Evolutionary conservation across 2,113 vertebrate species (phyloP).

Genomic region (Apeltes quadracus): DNA sequence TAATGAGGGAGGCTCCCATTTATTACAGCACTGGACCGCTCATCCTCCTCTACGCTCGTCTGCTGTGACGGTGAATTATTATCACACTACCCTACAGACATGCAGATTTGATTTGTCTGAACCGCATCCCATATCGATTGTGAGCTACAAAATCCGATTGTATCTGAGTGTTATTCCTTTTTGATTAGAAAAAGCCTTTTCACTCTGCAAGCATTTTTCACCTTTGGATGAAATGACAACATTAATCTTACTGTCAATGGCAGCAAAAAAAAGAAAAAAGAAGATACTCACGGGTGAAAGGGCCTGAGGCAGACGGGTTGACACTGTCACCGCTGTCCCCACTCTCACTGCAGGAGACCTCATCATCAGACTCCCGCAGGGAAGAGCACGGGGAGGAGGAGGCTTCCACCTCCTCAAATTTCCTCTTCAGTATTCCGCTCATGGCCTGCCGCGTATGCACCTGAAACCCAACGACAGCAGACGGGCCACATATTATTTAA

Average conservation of each 20-base stretch:
- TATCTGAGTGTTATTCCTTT: conserved; percentile 5
- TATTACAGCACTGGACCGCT: conserved; percentile 49
- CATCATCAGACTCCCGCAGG: conserved; percentile 93
- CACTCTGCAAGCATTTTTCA: conserved; percentile 37
- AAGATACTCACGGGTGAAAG: conserved; percentile 90
- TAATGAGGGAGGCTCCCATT: conserved; percentile 62
- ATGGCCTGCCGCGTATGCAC: conserved; percentile 86
- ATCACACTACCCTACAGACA: conserved; percentile 26
- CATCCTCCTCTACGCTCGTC: conserved; percentile 4
- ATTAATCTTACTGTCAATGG: conserved; percentile 50
- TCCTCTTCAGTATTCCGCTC: conserved; percentile 97
- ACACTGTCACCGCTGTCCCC: conserved; percentile 97
- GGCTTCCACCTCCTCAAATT: conserved; percentile 98
- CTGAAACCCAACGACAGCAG: conserved; percentile 66
- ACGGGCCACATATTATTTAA: conserved; percentile 69
- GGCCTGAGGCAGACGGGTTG: conserved; percentile 92
- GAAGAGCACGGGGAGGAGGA: conserved; percentile 94
- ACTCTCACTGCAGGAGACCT: conserved; percentile 96
- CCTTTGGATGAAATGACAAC: conserved; percentile 31
- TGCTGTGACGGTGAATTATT: conserved; percentile 37
- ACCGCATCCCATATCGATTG: conserved; percentile 24
- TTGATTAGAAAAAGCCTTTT: conserved; percentile 37
- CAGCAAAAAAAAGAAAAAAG: conserved; percentile 21
- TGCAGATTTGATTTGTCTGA: conserved; percentile 38
- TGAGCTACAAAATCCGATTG: conserved; percentile 10